These are phyloP conservation scores for Nyctereutes procyonoides DNA, from an alignment of 2,113 vertebrate genomes.

Conservation along the genomic window DNA sequence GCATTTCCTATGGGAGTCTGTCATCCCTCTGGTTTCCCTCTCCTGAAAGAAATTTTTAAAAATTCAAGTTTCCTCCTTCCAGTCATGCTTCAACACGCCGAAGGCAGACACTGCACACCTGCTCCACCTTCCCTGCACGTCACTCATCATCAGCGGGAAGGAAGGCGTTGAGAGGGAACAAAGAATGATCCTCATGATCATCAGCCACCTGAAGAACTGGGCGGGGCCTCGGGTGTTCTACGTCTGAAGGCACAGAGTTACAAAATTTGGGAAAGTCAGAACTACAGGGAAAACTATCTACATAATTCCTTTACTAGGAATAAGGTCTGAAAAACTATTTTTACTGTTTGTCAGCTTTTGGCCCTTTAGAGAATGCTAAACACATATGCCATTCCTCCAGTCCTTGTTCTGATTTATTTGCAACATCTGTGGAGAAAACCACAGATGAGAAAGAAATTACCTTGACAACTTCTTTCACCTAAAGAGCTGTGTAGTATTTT, in stretches of 20 bases:
- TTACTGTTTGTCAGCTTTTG: background rate
- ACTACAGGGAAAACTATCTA: background rate
- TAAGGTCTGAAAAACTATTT: background rate
- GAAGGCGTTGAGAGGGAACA: background rate
- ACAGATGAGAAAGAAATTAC: slow-evolving; percentile 15
- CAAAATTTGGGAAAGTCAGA: background rate
- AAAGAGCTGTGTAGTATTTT: background rate
- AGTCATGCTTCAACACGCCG: slow-evolving; percentile 64
- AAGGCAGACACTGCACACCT: slow-evolving; percentile 55
- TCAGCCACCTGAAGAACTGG: background rate
- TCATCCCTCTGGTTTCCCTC: slow-evolving; percentile 22
- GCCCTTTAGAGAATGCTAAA: background rate
- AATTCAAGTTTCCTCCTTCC: slow-evolving; percentile 56
- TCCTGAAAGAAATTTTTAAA: slow-evolving; percentile 40
- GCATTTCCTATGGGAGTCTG: slow-evolving; percentile 67
- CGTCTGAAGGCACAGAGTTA: slow-evolving; percentile 9
- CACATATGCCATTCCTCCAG: background rate
- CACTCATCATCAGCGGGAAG: slow-evolving; percentile 6
- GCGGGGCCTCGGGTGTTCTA: background rate
- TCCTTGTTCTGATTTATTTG: background rate
- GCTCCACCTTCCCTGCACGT: background rate
- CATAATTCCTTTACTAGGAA: background rate
- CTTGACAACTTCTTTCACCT: slow-evolving; percentile 53
- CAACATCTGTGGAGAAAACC: background rate
- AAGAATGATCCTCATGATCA: rapidly evolving